Evolutionary conservation across 2,113 vertebrate species (phyloP).

Genomic region (Cromileptes altivelis): DNA sequence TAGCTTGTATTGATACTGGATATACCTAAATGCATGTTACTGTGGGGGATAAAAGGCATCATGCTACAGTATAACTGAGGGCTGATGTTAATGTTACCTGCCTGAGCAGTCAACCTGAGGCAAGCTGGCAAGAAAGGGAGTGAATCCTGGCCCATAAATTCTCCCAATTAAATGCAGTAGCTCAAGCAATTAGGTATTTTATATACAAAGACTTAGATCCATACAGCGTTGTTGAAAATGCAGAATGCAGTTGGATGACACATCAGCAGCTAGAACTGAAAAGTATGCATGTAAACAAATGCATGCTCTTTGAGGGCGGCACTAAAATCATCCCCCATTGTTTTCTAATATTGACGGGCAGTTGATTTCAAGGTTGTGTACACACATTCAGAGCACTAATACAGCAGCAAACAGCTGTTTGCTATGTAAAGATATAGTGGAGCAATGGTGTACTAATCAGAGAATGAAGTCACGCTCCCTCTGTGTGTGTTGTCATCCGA

Average conservation of each 20-base stretch:
- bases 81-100: slow-evolving; percentile 47
- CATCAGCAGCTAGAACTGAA: background rate
- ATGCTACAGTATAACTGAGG: slow-evolving; percentile 19
- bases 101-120: slow-evolving; percentile 59
- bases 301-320: background rate
- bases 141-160: background rate
- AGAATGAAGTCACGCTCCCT: too few species aligned
- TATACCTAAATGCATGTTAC: slow-evolving; percentile 22
- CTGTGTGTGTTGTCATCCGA: too few species aligned
- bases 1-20: background rate
- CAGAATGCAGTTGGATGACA: slow-evolving; percentile 43
- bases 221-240: slow-evolving; percentile 28
- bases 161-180: slow-evolving; percentile 42
- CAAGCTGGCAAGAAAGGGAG: slow-evolving; percentile 26
- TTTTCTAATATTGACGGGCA: background rate
- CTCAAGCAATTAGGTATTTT: slow-evolving; percentile 37
- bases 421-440: too few species aligned
- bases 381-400: too few species aligned
- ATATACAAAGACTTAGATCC: slow-evolving; percentile 27
- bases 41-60: slow-evolving; percentile 13
- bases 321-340: background rate
- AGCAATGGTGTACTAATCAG: too few species aligned
- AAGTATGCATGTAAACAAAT: slow-evolving; percentile 15
- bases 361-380: too few species aligned
- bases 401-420: too few species aligned